Conservation (phyloP, 1,140 invertebrate genomes). For the Scaptomyza montana region DNA sequence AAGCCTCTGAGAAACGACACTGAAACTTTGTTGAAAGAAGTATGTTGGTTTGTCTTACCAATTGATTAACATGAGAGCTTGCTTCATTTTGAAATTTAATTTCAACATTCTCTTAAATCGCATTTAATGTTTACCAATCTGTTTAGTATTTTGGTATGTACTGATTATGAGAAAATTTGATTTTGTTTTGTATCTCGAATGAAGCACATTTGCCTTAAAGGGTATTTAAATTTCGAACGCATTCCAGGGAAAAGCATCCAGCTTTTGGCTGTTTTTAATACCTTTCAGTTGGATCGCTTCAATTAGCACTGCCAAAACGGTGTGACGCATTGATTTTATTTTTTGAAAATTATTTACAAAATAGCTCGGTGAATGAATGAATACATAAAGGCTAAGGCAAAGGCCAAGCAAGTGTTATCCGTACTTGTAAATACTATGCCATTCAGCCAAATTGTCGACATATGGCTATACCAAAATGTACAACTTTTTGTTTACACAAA, state of each 20-base stretch:
- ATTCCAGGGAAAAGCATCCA: background rate
- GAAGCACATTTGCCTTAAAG: background rate
- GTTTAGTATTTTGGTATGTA: too few species aligned
- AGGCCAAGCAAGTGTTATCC: slow-evolving; percentile 45
- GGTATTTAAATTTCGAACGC: slow-evolving; percentile 12
- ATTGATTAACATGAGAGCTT: too few species aligned
- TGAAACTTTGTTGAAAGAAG: too few species aligned
- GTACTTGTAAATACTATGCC: slow-evolving; percentile 56
- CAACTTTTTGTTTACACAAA: slow-evolving; percentile 64
- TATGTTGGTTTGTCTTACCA: too few species aligned
- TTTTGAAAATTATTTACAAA: slow-evolving; percentile 68
- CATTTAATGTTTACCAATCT: too few species aligned
- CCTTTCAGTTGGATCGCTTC: slow-evolving; percentile 50
- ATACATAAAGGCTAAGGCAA: slow-evolving; percentile 28
- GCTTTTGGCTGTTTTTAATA: slow-evolving; percentile 29
- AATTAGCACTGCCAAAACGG: slow-evolving; percentile 59
- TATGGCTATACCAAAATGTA: slow-evolving; percentile 49
- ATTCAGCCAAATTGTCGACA: slow-evolving; percentile 52
- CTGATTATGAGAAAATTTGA: too few species aligned
- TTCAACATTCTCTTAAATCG: too few species aligned
- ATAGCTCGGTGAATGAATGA: slow-evolving; percentile 5
- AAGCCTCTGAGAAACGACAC: too few species aligned
- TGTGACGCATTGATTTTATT: slow-evolving; percentile 74
- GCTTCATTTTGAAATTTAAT: too few species aligned
- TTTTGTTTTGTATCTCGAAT: background rate